Conservation (phyloP, 2,797 vertebrate species). For the Artibeus lituratus region DNA sequence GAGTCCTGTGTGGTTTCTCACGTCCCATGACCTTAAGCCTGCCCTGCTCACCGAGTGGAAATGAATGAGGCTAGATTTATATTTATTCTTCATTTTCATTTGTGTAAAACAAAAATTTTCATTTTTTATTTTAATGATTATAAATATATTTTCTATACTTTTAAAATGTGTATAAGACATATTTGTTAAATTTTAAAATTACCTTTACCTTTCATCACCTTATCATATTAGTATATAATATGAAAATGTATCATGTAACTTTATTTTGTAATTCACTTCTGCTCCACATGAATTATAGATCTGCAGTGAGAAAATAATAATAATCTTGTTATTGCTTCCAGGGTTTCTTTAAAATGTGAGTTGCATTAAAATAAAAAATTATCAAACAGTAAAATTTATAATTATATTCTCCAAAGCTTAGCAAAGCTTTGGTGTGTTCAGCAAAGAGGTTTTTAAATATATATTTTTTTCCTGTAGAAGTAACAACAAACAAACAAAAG, state of each 20-base stretch:
- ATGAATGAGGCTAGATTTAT: neutral
- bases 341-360: neutral
- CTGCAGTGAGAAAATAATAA: neutral
- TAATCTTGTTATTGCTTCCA: neutral
- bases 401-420: neutral
- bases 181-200: neutral
- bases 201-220: neutral
- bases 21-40: fast-evolving
- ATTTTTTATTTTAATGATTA: neutral
- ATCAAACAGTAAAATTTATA: neutral
- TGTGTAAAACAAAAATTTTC: neutral
- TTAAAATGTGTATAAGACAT: neutral
- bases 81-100: neutral
- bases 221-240: neutral
- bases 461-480: neutral
- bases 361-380: neutral
- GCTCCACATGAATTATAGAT: neutral
- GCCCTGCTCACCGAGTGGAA: neutral
- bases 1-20: fast-evolving
- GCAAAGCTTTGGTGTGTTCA: conserved; percentile 31
- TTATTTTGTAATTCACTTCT: neutral
- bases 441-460: neutral
- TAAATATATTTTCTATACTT: neutral
- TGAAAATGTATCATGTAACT: neutral
- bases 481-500: neutral